Conservation (phyloP, 2,113 vertebrate genomes). For the Sialia sialis region DNA sequence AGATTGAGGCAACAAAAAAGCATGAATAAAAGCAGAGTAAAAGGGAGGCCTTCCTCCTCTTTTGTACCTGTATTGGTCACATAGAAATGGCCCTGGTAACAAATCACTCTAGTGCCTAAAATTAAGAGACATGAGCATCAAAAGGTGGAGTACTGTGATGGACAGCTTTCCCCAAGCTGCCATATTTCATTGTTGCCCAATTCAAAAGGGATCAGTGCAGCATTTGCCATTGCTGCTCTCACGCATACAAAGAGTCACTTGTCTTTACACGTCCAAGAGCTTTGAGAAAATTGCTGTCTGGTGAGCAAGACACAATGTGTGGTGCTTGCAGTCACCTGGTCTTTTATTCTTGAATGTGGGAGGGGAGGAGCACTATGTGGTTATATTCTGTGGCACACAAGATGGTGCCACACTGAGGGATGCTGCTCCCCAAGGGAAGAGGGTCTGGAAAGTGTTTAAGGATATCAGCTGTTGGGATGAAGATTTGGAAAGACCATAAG, state of each 20-base stretch:
- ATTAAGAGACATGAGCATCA: neutral
- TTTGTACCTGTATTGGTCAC: neutral
- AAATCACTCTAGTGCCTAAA: neutral
- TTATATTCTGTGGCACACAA: neutral
- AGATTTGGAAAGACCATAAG: neutral
- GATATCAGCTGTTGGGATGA: neutral
- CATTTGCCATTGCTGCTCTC: neutral
- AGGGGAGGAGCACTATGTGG: neutral
- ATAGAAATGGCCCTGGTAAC: neutral
- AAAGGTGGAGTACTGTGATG: neutral
- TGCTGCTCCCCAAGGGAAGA: neutral
- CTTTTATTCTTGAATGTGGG: neutral
- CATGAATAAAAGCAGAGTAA: neutral
- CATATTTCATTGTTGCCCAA: neutral
- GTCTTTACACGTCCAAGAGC: neutral
- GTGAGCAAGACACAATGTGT: neutral
- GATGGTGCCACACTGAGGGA: neutral
- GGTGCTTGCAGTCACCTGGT: neutral
- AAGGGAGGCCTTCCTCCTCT: neutral
- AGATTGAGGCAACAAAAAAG: neutral
- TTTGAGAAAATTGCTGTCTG: neutral
- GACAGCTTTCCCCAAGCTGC: neutral
- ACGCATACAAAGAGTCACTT: neutral
- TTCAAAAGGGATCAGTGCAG: fast-evolving
- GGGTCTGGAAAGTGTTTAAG: neutral